Conservation (phyloP, 2,888 invertebrate species). For the Macrophya annulata region DNA sequence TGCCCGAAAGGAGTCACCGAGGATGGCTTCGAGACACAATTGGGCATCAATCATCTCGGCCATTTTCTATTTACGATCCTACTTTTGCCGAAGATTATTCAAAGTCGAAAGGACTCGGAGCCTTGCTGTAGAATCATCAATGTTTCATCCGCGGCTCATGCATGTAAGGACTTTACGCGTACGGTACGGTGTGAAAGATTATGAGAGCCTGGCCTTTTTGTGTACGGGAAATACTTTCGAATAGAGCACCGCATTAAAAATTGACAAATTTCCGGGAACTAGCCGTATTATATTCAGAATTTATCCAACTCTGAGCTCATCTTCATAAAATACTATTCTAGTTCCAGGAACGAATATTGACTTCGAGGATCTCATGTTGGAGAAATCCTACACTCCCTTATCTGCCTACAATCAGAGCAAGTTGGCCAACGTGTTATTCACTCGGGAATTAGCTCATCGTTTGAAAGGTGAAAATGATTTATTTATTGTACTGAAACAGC, state of each 20-base stretch:
- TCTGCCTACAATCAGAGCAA: constrained; percentile 74
- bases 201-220: neutral
- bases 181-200: neutral
- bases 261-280: neutral
- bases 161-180: constrained; percentile 72
- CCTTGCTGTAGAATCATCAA: constrained; percentile 83
- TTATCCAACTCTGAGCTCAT: neutral
- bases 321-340: neutral
- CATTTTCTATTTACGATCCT: constrained; percentile 84
- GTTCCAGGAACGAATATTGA: constrained; percentile 77
- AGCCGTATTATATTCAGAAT: neutral
- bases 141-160: constrained; percentile 83
- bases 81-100: constrained; percentile 82
- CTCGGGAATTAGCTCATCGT: constrained; percentile 72
- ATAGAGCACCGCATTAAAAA: neutral
- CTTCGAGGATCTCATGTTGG: constrained; percentile 81
- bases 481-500: neutral
- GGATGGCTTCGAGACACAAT: constrained; percentile 86
- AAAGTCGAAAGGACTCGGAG: constrained; percentile 81
- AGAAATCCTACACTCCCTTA: constrained; percentile 66
- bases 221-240: neutral
- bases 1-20: constrained; percentile 83
- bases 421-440: constrained; percentile 75
- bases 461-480: constrained; percentile 62
- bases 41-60: constrained; percentile 86